Evolutionary conservation across 2,797 vertebrate species (phyloP), one percentile per base, ranked within the genome.

Genomic region (Myioborus miniatus): DNA sequence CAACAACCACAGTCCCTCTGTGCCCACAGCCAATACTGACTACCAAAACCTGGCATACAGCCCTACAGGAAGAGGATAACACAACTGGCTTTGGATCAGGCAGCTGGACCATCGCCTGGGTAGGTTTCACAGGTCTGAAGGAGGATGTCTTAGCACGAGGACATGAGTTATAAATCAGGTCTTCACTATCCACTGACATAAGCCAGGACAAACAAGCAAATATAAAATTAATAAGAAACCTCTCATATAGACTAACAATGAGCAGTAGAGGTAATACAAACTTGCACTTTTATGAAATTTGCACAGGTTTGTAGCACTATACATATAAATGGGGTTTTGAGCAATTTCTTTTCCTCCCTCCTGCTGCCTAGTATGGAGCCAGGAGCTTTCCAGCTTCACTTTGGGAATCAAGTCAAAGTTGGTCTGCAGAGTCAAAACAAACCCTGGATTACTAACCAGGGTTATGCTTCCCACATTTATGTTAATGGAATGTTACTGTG

Each of bases 401-500:
- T 79, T 58, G 56, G 63, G 55, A 89, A 91, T 52, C 30, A 72
- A 80, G 65, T 90, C 63, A 86, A 70, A 82, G 77, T 52, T 82
- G 52, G 44, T 90, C 63, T 70, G 47, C 18, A 67, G 43, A 80
- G 59, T 86, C 77, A 83, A 93, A 93, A 92, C 62, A 93, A 89
- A 92, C 8, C 30, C 60, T 50, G 32, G 36, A 84, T 69, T 70
- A 90, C 39, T 44, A 83, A 75, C 41, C 55, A 75, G 60, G 29
- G 52, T 83, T 67, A 79, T 3, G 5, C 41, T 82, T 86, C 83
- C 44, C 59, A 79, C 71, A 55, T 82, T 64, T 91, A 84, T 46
- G 80, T 88, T 70, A 84, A 93, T 8, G 32, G 49, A 91, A 83
- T 30, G 39, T 49, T 94, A 79, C 69, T 6, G 0, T 30, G 50